A percentile compares a stretch with the other conserved stretches of the same genome.
phyloP scores from a whole-genome alignment of 2,797 vertebrate genomes.

The Sitta carolinensis region DNA sequence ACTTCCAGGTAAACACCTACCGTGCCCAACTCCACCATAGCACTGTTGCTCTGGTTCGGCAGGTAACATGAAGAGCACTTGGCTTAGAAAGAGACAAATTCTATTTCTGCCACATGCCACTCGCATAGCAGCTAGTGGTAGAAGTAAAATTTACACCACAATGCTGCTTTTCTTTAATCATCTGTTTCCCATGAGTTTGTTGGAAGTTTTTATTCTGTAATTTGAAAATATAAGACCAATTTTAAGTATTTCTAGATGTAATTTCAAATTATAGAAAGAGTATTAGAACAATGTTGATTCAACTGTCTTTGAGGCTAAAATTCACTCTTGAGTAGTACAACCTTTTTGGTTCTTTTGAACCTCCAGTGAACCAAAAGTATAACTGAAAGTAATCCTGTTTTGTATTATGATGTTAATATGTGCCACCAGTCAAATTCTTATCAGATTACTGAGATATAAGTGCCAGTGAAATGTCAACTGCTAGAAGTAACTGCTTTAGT shows the following conservation, averaged over 20 bases:
- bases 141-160: neutral
- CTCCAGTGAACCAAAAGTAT: neutral
- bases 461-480: neutral
- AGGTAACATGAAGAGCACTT: neutral
- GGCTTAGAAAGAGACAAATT: neutral
- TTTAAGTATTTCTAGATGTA: neutral
- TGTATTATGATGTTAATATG: neutral
- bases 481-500: neutral
- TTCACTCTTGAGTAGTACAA: neutral
- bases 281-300: neutral
- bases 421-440: neutral
- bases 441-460: neutral
- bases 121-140: neutral
- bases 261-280: neutral
- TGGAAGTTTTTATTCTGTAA: neutral
- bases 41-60: neutral
- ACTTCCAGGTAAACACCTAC: slow-evolving; percentile 55
- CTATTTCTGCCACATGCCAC: neutral
- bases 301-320: neutral
- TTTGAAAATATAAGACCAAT: neutral
- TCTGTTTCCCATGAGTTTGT: neutral
- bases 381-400: neutral
- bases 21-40: accelerated
- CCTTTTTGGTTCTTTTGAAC: neutral
- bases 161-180: neutral